These are phyloP conservation scores for Lamprologus ornatipinnis DNA, from an alignment of 2,113 vertebrate species.

Conservation along the genomic window DNA sequence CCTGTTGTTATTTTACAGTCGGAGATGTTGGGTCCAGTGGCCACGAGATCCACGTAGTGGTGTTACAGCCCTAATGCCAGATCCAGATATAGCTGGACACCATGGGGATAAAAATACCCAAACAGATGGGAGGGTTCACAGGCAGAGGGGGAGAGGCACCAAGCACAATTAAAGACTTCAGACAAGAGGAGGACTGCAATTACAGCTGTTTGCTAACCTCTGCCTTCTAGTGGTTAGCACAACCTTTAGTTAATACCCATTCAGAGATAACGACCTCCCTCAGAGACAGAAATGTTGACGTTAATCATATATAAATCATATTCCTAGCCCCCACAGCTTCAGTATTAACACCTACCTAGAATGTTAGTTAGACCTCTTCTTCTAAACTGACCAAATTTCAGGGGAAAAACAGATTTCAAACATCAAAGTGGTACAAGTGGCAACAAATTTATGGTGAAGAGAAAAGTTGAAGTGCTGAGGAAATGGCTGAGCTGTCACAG, in stretches of 20 bases:
- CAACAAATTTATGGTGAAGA: not conserved
- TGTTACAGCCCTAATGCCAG: constrained; percentile 39
- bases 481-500: not conserved
- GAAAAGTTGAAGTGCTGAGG: not conserved
- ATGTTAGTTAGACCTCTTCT: not conserved
- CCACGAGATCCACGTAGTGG: not conserved
- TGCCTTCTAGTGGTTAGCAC: constrained; percentile 49
- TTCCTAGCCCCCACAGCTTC: not conserved
- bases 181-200: constrained; percentile 51
- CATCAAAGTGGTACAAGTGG: not conserved
- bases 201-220: constrained; percentile 56
- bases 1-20: not conserved
- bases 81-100: constrained; percentile 64
- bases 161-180: constrained; percentile 49
- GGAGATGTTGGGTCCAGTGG: constrained; percentile 8
- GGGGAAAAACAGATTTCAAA: not conserved
- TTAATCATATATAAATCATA: constrained; percentile 40
- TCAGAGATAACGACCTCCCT: constrained; percentile 50
- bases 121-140: constrained; percentile 60
- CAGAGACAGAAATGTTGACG: constrained; percentile 37
- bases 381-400: not conserved
- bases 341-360: not conserved
- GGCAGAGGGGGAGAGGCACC: constrained; percentile 23
- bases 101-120: constrained; percentile 64
- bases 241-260: constrained; percentile 32